Base-by-base conservation (phyloP, 2,797 vertebrate species). In the Gadopsis bispinosus region DNA sequence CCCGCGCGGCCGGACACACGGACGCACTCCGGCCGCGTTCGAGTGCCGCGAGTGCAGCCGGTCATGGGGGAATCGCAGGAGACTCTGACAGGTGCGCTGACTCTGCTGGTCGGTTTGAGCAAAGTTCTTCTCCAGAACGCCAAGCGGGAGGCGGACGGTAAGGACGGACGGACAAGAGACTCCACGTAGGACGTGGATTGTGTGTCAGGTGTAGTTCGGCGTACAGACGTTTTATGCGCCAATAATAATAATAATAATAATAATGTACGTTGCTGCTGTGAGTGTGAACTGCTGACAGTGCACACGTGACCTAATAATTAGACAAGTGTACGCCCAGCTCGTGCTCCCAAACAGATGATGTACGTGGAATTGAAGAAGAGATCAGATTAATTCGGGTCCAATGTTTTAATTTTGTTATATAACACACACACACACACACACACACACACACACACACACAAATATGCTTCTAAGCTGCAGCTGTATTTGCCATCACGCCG, bases 141-240 rank as follows among this genome's bases (percentile, higher is more conserved):
- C 20, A 51, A 83, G 22, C 59, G 79, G 19, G 88, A 92, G 0
- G 89, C 89, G 0, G 66, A 51, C 88, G 92, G 94, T 94, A 86
- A 86, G 39, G 87, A 19, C 11, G 61, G 14, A 26, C 39, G 4
- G 26, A 26, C 26, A 26, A 26, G 26, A 26, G 26, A 26, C n/a
- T n/a, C n/a, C n/a, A n/a, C 26, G 26, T 26, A 26, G 26, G 26
- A 26, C 26, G 26, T 2, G 26, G 26, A 26, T 26, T 26, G 26
- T 26, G 26, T 26, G 26, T 26, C 26, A 26, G 26, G 26, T 1
- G 26, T 26, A 26, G 26, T 26, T 26, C 26, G 26, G 26, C 26
- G 26, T 2, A 2, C 26, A 26, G 26, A 26, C 26, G 26, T 26
- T 26, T 1, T 26, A 26, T 26, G 26, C 26, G 26, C 26, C 26